Percentiles rank a stretch among this genome's conserved stretches.
Conservation (phyloP, 1,140 invertebrate species). For the Monochamus saltuarius region DNA sequence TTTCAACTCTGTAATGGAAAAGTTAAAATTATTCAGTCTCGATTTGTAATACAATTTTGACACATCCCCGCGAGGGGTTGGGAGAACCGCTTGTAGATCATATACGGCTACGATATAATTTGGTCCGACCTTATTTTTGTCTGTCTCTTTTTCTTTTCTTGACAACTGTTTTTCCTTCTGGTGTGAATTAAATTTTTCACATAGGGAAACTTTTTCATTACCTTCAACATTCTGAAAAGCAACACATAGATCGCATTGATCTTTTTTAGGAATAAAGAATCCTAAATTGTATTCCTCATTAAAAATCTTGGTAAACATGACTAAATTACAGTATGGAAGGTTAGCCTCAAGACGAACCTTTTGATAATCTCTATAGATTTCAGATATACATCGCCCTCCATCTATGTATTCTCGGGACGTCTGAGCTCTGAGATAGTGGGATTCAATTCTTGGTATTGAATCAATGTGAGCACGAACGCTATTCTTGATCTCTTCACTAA, state of each 20-base stretch:
- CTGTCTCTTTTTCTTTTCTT: neutral
- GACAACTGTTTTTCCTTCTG: neutral
- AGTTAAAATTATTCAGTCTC: no score
- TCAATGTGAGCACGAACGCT: conserved; percentile 32
- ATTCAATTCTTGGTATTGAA: conserved; percentile 33
- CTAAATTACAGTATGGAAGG: neutral
- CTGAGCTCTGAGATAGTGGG: neutral
- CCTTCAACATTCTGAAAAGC: neutral
- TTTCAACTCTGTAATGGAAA: no score
- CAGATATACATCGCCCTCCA: conserved; percentile 4
- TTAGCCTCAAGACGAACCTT: neutral
- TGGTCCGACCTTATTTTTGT: neutral
- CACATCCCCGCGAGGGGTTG: no score
- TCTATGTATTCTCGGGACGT: conserved; percentile 7
- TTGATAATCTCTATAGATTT: conserved; percentile 4
- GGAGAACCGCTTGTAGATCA: no score
- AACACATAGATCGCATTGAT: conserved; percentile 4
- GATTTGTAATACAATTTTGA: no score
- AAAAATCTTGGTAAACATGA: no score
- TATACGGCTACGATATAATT: no score
- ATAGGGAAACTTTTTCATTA: neutral
- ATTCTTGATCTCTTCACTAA: conserved; percentile 26
- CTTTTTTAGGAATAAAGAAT: conserved; percentile 7
- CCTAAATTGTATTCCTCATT: conserved; percentile 1
- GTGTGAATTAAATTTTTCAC: neutral